Evolutionary conservation across 1,140 invertebrate genomes (phyloP).

Genomic region (Drosophila nasuta): DNA sequence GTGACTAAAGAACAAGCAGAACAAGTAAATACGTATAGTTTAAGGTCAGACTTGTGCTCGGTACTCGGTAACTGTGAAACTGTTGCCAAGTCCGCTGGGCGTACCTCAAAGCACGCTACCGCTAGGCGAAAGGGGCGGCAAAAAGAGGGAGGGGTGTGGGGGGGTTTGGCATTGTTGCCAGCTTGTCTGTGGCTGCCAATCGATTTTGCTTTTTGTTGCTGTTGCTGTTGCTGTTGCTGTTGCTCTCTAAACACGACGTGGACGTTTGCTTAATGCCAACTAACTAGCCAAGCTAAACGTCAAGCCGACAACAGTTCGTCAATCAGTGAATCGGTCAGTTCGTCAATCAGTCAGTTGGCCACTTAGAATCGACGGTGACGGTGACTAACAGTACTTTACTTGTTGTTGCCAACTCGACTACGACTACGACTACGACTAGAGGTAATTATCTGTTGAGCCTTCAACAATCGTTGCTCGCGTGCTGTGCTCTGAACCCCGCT

Average conservation of each 20-base stretch:
- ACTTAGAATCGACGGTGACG: conserved; percentile 33
- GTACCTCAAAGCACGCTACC: conserved; percentile 2
- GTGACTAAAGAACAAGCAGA: conserved; percentile 22
- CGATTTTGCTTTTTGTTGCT: conserved; percentile 28
- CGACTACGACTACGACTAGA: conserved; percentile 8
- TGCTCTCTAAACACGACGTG: conserved; percentile 23
- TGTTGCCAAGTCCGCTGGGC: conserved; percentile 35
- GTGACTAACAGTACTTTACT: conserved; percentile 53
- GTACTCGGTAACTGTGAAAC: conserved; percentile 48
- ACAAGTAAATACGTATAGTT: conserved; percentile 36
- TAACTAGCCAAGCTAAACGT: conserved; percentile 24
- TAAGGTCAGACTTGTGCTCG: conserved; percentile 37
- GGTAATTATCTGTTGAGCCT: conserved; percentile 68
- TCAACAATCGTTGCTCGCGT: conserved; percentile 54
- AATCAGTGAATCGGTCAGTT: conserved; percentile 1
- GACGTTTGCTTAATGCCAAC: conserved; percentile 38
- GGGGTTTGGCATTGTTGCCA: conserved; percentile 33
- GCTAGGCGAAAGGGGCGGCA: background rate
- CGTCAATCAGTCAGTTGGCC: conserved; percentile 14
- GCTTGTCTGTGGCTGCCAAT: conserved; percentile 48
- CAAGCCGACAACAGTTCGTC: conserved; percentile 5
- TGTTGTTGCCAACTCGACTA: conserved; percentile 16
- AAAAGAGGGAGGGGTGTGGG: background rate
- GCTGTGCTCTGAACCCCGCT: conserved; percentile 26
- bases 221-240: too few relatives aligned